Conservation (phyloP, 2,797 vertebrate genomes). For the Micropoecilia bifurca region DNA sequence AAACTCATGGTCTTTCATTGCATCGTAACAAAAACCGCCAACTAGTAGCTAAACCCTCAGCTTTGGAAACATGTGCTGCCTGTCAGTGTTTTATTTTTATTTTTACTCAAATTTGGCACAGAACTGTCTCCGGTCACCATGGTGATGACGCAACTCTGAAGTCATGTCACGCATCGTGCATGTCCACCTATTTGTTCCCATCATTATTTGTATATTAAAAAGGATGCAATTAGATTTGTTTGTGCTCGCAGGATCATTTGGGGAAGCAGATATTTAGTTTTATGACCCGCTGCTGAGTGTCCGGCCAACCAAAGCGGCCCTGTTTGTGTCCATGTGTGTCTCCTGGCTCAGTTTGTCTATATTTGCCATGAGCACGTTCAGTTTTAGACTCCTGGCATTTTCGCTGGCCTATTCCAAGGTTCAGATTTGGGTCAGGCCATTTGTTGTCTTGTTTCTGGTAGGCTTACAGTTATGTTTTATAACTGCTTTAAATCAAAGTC, state of each 20-base stretch:
- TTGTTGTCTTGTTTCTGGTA: neutral
- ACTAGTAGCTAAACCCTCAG: neutral
- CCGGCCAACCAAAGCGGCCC: constrained; percentile 46
- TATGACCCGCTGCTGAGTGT: constrained; percentile 34
- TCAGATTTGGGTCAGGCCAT: neutral
- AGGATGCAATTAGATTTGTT: too few species aligned
- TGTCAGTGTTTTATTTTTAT: neutral
- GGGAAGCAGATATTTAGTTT: constrained; percentile 44
- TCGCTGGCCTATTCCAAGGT: neutral
- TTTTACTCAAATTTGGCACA: constrained; percentile 11
- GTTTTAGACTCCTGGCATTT: constrained; percentile 1
- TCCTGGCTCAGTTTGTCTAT: neutral
- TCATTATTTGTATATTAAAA: neutral
- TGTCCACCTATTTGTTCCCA: neutral
- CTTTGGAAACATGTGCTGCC: neutral
- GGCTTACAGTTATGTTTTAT: constrained; percentile 3
- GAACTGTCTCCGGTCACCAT: constrained; percentile 28
- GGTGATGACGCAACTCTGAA: constrained; percentile 40
- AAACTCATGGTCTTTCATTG: neutral
- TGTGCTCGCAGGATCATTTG: constrained; percentile 33
- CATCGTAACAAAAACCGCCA: neutral
- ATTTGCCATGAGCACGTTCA: constrained; percentile 3
- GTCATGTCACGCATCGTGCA: neutral
- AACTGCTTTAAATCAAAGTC: constrained; percentile 8
- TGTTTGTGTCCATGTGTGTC: constrained; percentile 22